These are phyloP conservation scores for Mus spicilegus DNA, from an alignment of 2,113 vertebrate genomes.

Conservation along the genomic window DNA sequence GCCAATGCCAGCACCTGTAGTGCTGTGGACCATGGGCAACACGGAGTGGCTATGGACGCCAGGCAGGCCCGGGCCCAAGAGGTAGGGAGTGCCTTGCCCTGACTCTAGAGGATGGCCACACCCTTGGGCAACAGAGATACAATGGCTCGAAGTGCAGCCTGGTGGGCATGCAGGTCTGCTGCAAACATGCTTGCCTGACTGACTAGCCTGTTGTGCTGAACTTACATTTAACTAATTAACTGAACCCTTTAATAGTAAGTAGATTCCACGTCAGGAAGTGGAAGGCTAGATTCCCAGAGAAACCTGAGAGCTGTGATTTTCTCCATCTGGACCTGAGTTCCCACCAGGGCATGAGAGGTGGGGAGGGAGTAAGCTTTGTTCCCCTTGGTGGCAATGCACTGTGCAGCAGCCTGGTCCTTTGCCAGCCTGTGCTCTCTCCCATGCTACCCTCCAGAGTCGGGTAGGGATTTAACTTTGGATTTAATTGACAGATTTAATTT, in stretches of 20 bases:
- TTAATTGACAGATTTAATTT: background rate
- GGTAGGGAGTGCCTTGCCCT: rapidly evolving
- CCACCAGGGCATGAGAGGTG: background rate
- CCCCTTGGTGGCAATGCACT: background rate
- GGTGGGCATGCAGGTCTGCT: background rate
- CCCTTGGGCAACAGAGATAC: background rate
- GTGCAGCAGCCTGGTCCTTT: background rate
- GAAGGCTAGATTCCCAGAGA: background rate
- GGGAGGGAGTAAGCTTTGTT: background rate
- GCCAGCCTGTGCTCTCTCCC: background rate
- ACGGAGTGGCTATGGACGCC: background rate
- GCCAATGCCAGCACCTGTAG: constrained; percentile 85
- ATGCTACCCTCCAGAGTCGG: too few species aligned
- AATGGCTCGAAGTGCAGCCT: background rate
- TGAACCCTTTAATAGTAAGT: background rate
- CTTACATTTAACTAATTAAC: background rate
- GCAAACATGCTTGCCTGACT: background rate
- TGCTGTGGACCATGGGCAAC: constrained; percentile 80
- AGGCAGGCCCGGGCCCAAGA: background rate
- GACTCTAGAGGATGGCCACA: background rate
- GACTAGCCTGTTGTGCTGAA: background rate
- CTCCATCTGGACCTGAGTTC: background rate
- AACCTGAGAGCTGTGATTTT: background rate
- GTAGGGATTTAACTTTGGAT: background rate
- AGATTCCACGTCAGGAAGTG: background rate